phyloP scores from a whole-genome alignment of 2,797 vertebrate species.

The Trematomus bernacchii region DNA sequence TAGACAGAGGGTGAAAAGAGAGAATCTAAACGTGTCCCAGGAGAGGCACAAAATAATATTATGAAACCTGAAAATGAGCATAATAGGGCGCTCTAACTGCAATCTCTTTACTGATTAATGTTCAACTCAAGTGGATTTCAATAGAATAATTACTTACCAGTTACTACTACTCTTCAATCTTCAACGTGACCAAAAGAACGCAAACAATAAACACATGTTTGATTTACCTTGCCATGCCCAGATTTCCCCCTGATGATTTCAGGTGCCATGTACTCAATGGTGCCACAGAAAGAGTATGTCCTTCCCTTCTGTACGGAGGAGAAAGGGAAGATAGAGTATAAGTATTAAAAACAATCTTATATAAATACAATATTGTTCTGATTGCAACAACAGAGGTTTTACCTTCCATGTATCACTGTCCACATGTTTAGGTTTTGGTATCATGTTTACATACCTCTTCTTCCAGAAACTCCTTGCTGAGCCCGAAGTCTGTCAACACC shows the following conservation, averaged over 20 bases:
- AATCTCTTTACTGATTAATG: neutral
- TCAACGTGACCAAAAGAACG: neutral
- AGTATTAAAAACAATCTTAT: neutral
- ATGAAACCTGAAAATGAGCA: too few relatives aligned
- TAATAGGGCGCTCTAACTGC: neutral
- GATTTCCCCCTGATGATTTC: conserved; percentile 94
- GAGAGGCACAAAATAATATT: too few relatives aligned
- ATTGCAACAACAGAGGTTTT: neutral
- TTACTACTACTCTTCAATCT: neutral
- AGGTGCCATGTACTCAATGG: conserved; percentile 97
- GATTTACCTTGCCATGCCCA: conserved; percentile 92
- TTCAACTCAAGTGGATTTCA: neutral
- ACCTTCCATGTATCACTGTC: neutral
- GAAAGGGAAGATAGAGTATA: neutral
- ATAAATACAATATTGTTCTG: neutral
- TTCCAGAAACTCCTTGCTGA: conserved; percentile 94
- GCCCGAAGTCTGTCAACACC: conserved; percentile 94
- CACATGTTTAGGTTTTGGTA: neutral
- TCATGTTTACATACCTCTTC: conserved; percentile 85
- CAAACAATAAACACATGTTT: neutral
- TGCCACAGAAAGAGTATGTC: conserved; percentile 96
- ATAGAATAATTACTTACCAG: neutral
- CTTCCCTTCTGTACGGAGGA: conserved; percentile 87
- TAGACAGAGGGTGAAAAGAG: too few relatives aligned
- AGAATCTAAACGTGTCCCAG: too few relatives aligned